A percentile compares a stretch with the other conserved stretches of the same genome.
Evolutionary conservation across 2,797 vertebrate species (phyloP).

Genomic region (Coluber constrictor): DNA sequence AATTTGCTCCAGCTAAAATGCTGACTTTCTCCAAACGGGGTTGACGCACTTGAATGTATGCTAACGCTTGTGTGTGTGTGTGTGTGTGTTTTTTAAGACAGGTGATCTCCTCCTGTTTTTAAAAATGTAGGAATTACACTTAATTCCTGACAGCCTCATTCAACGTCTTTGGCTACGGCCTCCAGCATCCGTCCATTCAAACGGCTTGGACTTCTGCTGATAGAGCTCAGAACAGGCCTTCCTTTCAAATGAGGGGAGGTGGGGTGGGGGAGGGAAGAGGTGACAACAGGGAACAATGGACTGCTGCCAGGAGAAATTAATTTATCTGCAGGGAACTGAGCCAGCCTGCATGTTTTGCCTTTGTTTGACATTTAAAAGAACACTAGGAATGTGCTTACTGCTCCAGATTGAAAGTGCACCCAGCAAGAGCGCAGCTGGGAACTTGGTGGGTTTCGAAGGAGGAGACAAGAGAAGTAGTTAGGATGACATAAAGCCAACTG

Average conservation of each 20-base stretch:
- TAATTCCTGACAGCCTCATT: neutral
- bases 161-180: neutral
- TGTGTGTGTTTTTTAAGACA: neutral
- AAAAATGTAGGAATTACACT: neutral
- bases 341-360: conserved; percentile 28
- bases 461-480: neutral
- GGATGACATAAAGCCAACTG: conserved; percentile 16
- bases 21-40: neutral
- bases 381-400: conserved; percentile 18
- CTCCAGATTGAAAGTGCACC: conserved; percentile 32
- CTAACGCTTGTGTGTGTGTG: too few species aligned
- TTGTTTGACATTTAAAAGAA: conserved; percentile 38
- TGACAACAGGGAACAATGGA: conserved; percentile 60
- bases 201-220: neutral
- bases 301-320: conserved; percentile 71
- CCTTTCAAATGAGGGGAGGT: neutral
- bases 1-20: neutral
- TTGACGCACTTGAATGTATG: neutral
- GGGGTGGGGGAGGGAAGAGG: neutral
- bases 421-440: conserved; percentile 19
- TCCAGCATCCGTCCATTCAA: fast-evolving
- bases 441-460: neutral
- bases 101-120: neutral
- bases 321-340: conserved; percentile 59
- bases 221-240: conserved; percentile 12